phyloP scores from a whole-genome alignment of 2,113 vertebrate genomes.

The Platichthys stellatus region DNA sequence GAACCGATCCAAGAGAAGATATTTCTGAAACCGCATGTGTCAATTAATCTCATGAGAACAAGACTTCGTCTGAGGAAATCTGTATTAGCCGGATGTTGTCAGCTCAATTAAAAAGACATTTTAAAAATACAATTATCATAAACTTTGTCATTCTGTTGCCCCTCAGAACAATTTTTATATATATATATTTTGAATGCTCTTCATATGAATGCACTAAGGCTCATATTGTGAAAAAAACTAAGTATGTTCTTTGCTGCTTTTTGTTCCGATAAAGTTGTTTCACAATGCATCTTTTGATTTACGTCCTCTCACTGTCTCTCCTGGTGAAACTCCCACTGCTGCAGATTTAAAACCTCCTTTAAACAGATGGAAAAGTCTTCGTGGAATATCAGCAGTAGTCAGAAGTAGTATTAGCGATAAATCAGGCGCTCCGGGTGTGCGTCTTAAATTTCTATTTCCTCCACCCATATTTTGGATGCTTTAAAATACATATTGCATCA shows the following conservation, averaged over 20 bases:
- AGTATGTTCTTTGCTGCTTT: no score
- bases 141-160: background rate
- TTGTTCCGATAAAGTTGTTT: background rate
- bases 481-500: background rate
- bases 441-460: background rate
- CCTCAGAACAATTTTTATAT: no score
- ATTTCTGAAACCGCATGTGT: no score
- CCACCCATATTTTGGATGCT: background rate
- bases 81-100: no score
- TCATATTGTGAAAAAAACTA: background rate
- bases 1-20: background rate
- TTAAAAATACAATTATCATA: no score
- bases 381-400: background rate
- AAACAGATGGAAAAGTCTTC: background rate
- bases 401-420: background rate
- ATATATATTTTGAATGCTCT: no score
- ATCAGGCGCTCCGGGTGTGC: background rate
- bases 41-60: no score
- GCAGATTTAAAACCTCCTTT: background rate
- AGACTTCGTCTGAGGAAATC: no score
- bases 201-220: no score
- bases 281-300: background rate
- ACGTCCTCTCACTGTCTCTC: background rate
- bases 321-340: background rate
- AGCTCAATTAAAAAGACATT: no score